phyloP scores from a whole-genome alignment of 2,797 vertebrate genomes.

The Pelochelys cantorii region DNA sequence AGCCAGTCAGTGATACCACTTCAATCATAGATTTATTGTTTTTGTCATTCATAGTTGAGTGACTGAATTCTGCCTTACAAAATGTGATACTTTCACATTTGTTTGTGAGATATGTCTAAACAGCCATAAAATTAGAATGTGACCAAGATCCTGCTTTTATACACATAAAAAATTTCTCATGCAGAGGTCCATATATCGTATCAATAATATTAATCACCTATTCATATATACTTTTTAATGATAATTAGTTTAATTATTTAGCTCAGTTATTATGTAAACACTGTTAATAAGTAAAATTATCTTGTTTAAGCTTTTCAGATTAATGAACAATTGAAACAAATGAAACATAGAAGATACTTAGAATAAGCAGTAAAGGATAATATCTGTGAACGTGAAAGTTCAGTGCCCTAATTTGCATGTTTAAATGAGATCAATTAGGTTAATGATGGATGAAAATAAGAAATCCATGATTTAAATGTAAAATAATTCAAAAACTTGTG shows the following conservation, averaged over 20 bases:
- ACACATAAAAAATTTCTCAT: background rate
- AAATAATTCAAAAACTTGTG: constrained; percentile 73
- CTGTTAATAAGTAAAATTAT: constrained; percentile 39
- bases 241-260: constrained; percentile 46
- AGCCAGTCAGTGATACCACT: background rate
- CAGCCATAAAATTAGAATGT: background rate
- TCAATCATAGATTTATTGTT: background rate
- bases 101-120: background rate
- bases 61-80: background rate
- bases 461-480: constrained; percentile 76
- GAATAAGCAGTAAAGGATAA: constrained; percentile 44
- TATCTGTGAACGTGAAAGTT: constrained; percentile 60
- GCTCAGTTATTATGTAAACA: constrained; percentile 46
- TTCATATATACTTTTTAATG: constrained; percentile 30
- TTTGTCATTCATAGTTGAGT: background rate
- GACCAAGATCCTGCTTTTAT: background rate
- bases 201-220: background rate
- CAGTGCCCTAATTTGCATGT: constrained; percentile 62
- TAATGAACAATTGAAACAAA: constrained; percentile 45
- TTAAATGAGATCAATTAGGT: constrained; percentile 79
- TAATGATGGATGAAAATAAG: constrained; percentile 78
- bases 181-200: no score
- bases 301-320: constrained; percentile 51
- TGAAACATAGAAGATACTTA: constrained; percentile 39
- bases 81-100: background rate